A percentile compares a stretch with the other conserved stretches of the same genome.
phyloP scores from a whole-genome alignment of 2,797 vertebrate genomes.

The Paratrypauchen microcephalus region DNA sequence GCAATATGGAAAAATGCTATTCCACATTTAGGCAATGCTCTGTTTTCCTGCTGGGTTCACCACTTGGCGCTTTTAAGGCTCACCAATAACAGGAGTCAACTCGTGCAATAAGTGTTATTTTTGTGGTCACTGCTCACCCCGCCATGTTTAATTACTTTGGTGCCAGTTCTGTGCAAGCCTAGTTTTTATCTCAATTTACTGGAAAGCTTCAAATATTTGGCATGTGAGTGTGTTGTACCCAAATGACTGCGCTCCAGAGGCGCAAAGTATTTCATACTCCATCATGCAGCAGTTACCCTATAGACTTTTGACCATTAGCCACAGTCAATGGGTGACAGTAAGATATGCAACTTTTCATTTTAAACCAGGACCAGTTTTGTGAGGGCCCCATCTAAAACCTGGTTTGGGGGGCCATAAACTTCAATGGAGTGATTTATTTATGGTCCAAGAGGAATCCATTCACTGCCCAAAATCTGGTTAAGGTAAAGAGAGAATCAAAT shows the following conservation, averaged over 20 bases:
- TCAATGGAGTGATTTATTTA: background rate
- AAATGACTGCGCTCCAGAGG: slow-evolving; percentile 37
- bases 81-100: slow-evolving; percentile 56
- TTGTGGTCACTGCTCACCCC: slow-evolving; percentile 25
- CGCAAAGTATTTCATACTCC: slow-evolving; percentile 45
- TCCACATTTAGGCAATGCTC: slow-evolving; percentile 24
- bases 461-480: too few species aligned
- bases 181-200: slow-evolving; percentile 76
- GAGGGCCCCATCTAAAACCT: background rate
- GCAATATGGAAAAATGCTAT: slow-evolving; percentile 44
- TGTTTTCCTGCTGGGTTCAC: slow-evolving; percentile 29
- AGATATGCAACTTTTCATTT: background rate
- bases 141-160: slow-evolving; percentile 69
- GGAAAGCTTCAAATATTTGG: slow-evolving; percentile 74
- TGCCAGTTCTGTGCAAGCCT: slow-evolving; percentile 68
- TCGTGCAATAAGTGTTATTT: slow-evolving; percentile 50
- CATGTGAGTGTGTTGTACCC: slow-evolving; percentile 45
- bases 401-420: background rate
- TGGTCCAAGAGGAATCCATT: background rate
- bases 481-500: too few species aligned
- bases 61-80: slow-evolving; percentile 59
- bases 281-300: slow-evolving; percentile 36
- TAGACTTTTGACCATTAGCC: background rate
- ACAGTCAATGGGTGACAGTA: background rate
- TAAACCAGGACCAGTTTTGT: background rate